A percentile compares a stretch with the other conserved stretches of the same genome.
phyloP scores from a whole-genome alignment of 2,888 invertebrate species.

The Alloplasta piceator region DNA sequence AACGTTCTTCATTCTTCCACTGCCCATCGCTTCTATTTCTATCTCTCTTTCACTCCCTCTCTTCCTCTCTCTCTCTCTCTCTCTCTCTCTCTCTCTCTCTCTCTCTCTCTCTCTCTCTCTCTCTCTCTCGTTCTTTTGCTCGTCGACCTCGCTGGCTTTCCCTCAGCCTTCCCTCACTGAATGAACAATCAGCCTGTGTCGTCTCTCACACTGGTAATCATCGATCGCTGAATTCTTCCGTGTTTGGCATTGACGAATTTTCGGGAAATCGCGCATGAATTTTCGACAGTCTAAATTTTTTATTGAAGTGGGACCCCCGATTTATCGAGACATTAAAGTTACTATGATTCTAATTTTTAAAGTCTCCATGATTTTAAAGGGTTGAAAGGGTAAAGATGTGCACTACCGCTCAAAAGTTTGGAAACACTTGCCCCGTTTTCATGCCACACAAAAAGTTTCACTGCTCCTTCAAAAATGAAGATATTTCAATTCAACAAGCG shows the following conservation, averaged over 20 bases:
- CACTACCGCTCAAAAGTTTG: too few relatives aligned
- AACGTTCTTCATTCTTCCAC: constrained; percentile 75
- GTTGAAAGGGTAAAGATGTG: too few relatives aligned
- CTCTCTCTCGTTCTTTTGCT: constrained; percentile 31
- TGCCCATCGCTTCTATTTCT: constrained; percentile 26
- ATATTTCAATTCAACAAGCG: too few relatives aligned
- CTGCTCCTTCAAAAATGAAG: too few relatives aligned
- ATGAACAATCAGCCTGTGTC: constrained; percentile 73
- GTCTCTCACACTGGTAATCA: constrained; percentile 65
- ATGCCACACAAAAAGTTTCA: too few relatives aligned
- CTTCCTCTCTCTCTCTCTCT: constrained; percentile 3
- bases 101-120: constrained; percentile 2
- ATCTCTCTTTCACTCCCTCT: background rate
- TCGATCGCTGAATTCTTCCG: constrained; percentile 59
- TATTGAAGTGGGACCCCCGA: too few relatives aligned
- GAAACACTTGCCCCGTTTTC: too few relatives aligned
- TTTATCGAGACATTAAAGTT: too few relatives aligned
- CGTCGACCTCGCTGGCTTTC: constrained; percentile 37
- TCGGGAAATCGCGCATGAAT: constrained; percentile 3
- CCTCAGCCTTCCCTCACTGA: constrained; percentile 58
- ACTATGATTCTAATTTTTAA: too few relatives aligned
- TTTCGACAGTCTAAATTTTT: background rate
- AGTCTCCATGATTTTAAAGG: too few relatives aligned
- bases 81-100: constrained; percentile 27
- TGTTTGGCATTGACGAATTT: constrained; percentile 47